Conservation (phyloP, 2,888 invertebrate species). For the Reticulitermes lucifugus region DNA sequence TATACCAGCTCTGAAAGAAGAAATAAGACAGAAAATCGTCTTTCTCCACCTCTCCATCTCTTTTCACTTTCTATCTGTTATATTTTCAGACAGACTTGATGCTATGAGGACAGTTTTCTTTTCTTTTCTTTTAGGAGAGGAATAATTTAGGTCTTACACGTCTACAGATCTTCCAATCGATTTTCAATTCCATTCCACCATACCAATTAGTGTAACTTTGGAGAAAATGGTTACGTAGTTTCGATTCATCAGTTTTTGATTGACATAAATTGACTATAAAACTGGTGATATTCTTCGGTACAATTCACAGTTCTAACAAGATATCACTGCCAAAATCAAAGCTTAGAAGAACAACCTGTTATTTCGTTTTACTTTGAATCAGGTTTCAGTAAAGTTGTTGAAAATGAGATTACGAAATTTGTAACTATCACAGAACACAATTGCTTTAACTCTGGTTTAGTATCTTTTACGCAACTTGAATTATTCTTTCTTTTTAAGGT, state of each 20-base stretch:
- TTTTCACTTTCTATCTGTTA: constrained; percentile 1
- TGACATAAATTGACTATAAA: not conserved
- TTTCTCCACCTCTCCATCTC: not conserved
- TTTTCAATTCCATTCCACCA: not conserved
- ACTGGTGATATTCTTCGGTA: too few relatives aligned
- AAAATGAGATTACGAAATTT: too few relatives aligned
- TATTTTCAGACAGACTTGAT: not conserved
- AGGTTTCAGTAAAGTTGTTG: too few relatives aligned
- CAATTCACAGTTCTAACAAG: too few relatives aligned
- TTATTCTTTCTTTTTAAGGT: too few relatives aligned
- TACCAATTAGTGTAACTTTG: not conserved
- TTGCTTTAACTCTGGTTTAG: too few relatives aligned
- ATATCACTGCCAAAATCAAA: too few relatives aligned
- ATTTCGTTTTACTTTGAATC: too few relatives aligned
- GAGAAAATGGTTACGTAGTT: not conserved
- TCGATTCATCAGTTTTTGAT: not conserved
- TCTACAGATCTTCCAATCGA: not conserved
- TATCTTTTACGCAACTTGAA: too few relatives aligned
- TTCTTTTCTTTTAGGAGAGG: not conserved
- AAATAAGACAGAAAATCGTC: constrained; percentile 10
- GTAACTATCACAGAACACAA: too few relatives aligned
- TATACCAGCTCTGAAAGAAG: not conserved
- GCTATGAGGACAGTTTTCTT: not conserved
- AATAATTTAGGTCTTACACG: constrained; percentile 18
- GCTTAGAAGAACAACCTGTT: too few relatives aligned